These are phyloP conservation scores for Heterocephalus glaber DNA, from an alignment of 2,113 vertebrate genomes.

Conservation along the genomic window DNA sequence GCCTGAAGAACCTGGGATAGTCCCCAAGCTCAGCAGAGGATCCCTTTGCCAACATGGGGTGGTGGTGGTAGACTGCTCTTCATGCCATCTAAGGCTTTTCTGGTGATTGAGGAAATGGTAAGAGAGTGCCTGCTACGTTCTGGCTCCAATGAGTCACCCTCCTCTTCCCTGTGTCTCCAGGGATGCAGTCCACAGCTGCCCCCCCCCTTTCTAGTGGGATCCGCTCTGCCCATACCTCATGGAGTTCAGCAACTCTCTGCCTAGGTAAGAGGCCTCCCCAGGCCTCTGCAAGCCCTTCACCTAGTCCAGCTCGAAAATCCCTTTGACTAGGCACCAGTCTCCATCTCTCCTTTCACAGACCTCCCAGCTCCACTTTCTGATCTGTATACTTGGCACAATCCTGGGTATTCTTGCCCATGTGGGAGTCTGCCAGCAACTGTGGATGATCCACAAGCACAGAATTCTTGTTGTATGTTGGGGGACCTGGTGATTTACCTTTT, in stretches of 20 bases:
- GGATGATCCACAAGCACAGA: neutral
- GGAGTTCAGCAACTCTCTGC: neutral
- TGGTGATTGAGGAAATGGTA: neutral
- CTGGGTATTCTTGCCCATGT: neutral
- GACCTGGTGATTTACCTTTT: neutral
- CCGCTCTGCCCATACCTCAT: neutral
- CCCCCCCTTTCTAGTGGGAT: neutral
- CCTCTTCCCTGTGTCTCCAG: neutral
- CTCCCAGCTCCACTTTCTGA: neutral
- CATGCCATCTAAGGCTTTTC: neutral
- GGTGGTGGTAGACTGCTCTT: neutral
- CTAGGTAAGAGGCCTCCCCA: neutral
- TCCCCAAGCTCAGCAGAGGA: neutral
- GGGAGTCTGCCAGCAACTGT: neutral
- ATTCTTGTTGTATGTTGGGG: neutral
- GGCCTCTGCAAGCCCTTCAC: neutral
- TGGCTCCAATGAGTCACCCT: neutral
- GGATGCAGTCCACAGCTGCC: neutral
- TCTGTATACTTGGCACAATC: neutral
- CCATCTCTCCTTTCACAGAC: neutral
- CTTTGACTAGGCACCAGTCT: neutral
- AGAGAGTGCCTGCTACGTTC: neutral
- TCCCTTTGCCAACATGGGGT: neutral
- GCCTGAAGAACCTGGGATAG: too few relatives aligned
- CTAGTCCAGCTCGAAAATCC: neutral